phyloP scores from a whole-genome alignment of 2,113 vertebrate species.

The Coptodon rendalli region DNA sequence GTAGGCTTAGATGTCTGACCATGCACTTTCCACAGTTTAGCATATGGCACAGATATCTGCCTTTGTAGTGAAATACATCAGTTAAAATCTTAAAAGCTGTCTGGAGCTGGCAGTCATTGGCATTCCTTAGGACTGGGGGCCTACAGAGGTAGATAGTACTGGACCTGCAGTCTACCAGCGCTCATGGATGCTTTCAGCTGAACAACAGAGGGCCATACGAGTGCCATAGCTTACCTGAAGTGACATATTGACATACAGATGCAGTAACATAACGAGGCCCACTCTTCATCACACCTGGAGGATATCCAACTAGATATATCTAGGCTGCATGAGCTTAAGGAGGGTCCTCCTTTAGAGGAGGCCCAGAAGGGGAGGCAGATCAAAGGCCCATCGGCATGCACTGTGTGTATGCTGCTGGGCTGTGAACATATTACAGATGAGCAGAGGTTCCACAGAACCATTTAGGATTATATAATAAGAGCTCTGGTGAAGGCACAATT shows the following conservation, averaged over 20 bases:
- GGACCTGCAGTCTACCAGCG: not conserved
- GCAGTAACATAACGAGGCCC: not conserved
- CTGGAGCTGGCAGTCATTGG: constrained; percentile 4
- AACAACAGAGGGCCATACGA: not conserved
- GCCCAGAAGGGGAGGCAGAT: constrained; percentile 33
- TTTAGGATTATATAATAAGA: constrained; percentile 47
- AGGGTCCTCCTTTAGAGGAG: constrained; percentile 17
- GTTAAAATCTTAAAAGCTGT: constrained; percentile 16
- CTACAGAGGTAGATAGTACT: not conserved
- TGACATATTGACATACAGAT: constrained; percentile 14
- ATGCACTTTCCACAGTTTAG: not conserved
- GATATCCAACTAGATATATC: constrained; percentile 25
- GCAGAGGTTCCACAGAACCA: constrained; percentile 44
- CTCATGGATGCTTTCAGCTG: not conserved
- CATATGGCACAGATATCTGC: constrained; percentile 19
- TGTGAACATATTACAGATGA: constrained; percentile 64
- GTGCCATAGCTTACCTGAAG: not conserved
- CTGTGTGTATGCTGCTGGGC: constrained; percentile 11
- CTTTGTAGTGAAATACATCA: constrained; percentile 19
- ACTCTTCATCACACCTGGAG: constrained; percentile 25
- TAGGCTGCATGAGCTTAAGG: constrained; percentile 11
- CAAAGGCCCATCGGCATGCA: constrained; percentile 37
- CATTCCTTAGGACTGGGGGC: constrained; percentile 38
- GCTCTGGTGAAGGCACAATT: constrained; percentile 1
- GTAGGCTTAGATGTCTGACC: not conserved